Conservation (phyloP, 1,140 invertebrate genomes). For the Bombus vancouverensis region DNA sequence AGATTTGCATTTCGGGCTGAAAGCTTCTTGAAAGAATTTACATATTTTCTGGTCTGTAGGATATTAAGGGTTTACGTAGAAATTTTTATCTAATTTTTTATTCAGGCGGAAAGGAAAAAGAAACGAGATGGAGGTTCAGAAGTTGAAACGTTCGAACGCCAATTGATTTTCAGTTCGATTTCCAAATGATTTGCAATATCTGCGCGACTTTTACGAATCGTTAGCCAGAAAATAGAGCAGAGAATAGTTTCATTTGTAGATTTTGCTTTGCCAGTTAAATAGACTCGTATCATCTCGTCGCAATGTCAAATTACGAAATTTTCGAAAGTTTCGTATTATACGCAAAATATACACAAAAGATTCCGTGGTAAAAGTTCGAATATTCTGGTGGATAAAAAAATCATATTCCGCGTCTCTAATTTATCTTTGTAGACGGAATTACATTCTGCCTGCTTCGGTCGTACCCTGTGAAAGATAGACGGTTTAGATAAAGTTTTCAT, state of each 20-base stretch:
- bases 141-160: background rate
- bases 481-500: background rate
- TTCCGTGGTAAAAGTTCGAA: too few relatives aligned
- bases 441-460: too few relatives aligned
- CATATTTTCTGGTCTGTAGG: background rate
- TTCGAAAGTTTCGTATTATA: too few relatives aligned
- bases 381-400: background rate
- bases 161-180: background rate
- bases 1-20: background rate
- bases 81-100: background rate
- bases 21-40: background rate
- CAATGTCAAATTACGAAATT: too few relatives aligned
- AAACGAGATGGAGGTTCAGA: background rate
- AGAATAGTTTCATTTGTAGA: too few relatives aligned
- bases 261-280: too few relatives aligned
- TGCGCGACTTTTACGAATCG: background rate
- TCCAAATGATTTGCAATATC: background rate
- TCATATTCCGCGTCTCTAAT: background rate
- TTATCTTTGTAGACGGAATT: background rate
- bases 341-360: too few relatives aligned
- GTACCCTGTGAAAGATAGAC: background rate
- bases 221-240: background rate
- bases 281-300: too few relatives aligned
- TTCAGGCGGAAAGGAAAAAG: too few relatives aligned
- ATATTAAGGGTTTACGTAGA: background rate